Percentiles rank a stretch among this genome's conserved stretches.
These are phyloP conservation scores for Argentina silus DNA, from an alignment of 2,797 vertebrate species.

Conservation along the genomic window DNA sequence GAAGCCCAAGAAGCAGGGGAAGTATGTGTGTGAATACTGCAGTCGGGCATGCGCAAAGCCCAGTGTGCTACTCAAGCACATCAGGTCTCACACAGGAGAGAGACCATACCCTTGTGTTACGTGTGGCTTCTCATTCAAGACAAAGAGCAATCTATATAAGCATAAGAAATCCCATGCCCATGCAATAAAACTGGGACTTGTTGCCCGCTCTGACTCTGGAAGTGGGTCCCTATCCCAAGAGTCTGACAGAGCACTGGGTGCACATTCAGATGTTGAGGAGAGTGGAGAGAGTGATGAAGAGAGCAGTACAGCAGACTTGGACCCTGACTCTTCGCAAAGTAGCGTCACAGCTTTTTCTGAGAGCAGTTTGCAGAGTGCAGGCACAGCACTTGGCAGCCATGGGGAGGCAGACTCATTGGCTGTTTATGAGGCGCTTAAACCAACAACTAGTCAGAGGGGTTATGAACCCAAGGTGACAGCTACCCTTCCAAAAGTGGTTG, in stretches of 20 bases:
- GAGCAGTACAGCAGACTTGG: conserved; percentile 83
- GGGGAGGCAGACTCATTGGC: conserved; percentile 65
- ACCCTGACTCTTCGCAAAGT: conserved; percentile 82
- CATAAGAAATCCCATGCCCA: conserved; percentile 99
- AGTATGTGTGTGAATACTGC: conserved; percentile 96
- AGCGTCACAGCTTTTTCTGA: conserved; percentile 80
- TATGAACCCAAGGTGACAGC: conserved; percentile 82
- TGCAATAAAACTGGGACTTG: conserved; percentile 93
- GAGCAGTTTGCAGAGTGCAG: conserved; percentile 73
- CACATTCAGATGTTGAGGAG: conserved; percentile 92
- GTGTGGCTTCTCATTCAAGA: conserved; percentile 98
- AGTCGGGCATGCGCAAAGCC: conserved; percentile 95
- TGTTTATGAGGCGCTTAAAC: conserved; percentile 69
- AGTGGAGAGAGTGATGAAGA: conserved; percentile 96
- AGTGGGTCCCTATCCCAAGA: conserved; percentile 90
- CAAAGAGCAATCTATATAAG: conserved; percentile 99
- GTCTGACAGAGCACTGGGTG: conserved; percentile 88
- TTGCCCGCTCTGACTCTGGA: conserved; percentile 87
- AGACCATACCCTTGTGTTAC: conserved; percentile 96
- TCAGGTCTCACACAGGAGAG: conserved; percentile 97
- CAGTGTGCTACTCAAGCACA: conserved; percentile 97
- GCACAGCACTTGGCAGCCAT: conserved; percentile 71
- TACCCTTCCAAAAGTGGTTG: conserved; percentile 92
- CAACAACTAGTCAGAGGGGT: conserved; percentile 67
- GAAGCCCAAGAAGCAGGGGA: conserved; percentile 96